Evolutionary conservation across 2,113 vertebrate genomes (phyloP).

Genomic region (Pseudois nayaur): DNA sequence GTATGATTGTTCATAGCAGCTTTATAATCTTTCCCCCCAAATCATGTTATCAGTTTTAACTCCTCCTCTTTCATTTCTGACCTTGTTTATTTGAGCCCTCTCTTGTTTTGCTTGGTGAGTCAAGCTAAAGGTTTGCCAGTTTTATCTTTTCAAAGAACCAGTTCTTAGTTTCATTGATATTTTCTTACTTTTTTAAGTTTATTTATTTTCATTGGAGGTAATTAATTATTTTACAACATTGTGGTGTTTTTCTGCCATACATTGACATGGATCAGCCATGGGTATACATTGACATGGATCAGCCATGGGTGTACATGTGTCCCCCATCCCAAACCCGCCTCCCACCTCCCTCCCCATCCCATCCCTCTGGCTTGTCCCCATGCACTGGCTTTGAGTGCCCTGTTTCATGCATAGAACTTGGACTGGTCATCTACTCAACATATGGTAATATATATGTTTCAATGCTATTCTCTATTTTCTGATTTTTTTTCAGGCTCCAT

Average conservation of each 20-base stretch:
- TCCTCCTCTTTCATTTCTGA: neutral
- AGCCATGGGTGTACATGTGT: neutral
- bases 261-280: neutral
- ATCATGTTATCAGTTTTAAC: neutral
- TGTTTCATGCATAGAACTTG: neutral
- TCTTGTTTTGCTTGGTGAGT: neutral
- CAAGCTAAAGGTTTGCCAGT: neutral
- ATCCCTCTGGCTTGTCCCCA: neutral
- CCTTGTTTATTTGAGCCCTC: neutral
- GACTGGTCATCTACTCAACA: neutral
- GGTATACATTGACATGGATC: neutral
- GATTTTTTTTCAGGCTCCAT: neutral
- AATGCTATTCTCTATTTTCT: neutral
- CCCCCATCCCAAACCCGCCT: neutral
- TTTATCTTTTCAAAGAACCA: neutral
- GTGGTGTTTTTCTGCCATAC: neutral
- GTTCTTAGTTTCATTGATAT: neutral
- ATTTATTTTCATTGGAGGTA: neutral
- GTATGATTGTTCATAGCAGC: neutral
- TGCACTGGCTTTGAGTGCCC: neutral
- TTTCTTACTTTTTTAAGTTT: neutral
- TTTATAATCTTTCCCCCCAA: neutral
- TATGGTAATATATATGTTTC: neutral
- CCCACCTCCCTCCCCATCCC: neutral
- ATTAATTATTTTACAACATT: neutral